A percentile compares a stretch with the other conserved stretches of the same genome.
These are phyloP conservation scores for Lathamus discolor DNA, from an alignment of 2,113 vertebrate species.

Conservation along the genomic window DNA sequence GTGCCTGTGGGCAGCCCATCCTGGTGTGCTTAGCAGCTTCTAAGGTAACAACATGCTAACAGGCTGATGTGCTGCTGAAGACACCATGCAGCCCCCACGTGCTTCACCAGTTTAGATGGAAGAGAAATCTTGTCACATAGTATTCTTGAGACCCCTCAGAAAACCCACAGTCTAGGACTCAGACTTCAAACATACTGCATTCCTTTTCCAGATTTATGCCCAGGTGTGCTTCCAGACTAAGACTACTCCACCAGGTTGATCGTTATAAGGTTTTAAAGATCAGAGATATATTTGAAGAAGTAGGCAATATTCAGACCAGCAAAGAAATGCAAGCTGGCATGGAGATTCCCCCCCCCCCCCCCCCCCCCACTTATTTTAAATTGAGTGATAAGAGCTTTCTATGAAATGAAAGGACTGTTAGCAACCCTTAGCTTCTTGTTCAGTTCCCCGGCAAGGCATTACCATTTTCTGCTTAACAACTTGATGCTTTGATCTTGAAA, in stretches of 20 bases:
- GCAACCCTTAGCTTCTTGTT: neutral
- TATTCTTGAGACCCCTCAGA: neutral
- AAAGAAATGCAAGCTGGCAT: neutral
- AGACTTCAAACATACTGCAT: neutral
- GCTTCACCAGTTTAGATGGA: neutral
- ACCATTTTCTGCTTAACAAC: neutral
- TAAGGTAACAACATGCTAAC: fast-evolving
- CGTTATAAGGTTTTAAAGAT: neutral
- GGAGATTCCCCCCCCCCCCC: neutral
- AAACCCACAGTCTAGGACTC: neutral
- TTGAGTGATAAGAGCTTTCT: neutral
- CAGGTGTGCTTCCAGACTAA: neutral
- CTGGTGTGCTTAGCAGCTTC: neutral
- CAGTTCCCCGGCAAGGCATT: neutral
- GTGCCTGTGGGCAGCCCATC: neutral
- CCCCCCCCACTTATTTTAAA: neutral
- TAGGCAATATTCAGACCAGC: neutral
- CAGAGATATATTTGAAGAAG: neutral
- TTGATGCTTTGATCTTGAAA: neutral
- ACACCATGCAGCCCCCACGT: neutral
- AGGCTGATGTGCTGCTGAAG: neutral
- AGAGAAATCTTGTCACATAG: neutral
- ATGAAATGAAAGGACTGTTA: neutral
- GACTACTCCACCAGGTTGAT: neutral
- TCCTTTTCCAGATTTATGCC: neutral